A percentile compares a stretch with the other conserved stretches of the same genome.
Conservation (phyloP, 2,888 invertebrate genomes). For the Cremastobaeus sp. region DNA sequence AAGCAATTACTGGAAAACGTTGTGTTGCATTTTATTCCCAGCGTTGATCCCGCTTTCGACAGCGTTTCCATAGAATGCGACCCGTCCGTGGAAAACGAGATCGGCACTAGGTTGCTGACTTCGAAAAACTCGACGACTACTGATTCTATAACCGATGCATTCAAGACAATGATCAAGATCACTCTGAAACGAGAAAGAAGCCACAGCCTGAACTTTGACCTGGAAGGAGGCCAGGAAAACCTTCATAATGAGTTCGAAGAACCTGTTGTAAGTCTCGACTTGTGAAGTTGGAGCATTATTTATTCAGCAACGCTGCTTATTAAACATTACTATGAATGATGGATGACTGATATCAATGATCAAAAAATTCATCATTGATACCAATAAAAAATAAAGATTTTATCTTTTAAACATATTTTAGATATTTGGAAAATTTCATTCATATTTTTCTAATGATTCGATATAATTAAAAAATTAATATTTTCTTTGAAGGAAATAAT, state of each 20-base stretch:
- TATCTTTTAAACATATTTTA: too few relatives aligned
- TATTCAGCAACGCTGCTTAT: too few relatives aligned
- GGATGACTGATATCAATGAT: too few relatives aligned
- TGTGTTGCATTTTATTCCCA: conserved; percentile 89
- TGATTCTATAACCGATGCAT: conserved; percentile 80
- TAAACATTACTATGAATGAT: too few relatives aligned
- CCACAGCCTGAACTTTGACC: conserved; percentile 64
- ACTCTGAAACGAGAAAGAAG: conserved; percentile 77
- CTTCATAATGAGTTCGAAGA: conserved; percentile 83
- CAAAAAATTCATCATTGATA: too few relatives aligned
- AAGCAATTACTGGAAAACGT: conserved; percentile 83
- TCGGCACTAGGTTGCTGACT: conserved; percentile 83
- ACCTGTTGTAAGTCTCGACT: conserved; percentile 81
- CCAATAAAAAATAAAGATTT: too few relatives aligned
- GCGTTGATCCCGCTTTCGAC: conserved; percentile 81
- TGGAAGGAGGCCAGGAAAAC: conserved; percentile 68
- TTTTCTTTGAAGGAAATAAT: too few relatives aligned
- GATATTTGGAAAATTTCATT: too few relatives aligned
- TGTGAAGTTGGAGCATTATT: too few relatives aligned
- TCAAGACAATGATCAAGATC: conserved; percentile 84
- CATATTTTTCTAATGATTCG: too few relatives aligned
- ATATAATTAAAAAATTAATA: too few relatives aligned
- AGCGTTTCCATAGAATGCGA: conserved; percentile 77
- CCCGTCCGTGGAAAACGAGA: conserved; percentile 80
- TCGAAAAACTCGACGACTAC: conserved; percentile 78